Base-by-base conservation (phyloP, 2,888 invertebrate genomes). In the Ochropacha duplaris region DNA sequence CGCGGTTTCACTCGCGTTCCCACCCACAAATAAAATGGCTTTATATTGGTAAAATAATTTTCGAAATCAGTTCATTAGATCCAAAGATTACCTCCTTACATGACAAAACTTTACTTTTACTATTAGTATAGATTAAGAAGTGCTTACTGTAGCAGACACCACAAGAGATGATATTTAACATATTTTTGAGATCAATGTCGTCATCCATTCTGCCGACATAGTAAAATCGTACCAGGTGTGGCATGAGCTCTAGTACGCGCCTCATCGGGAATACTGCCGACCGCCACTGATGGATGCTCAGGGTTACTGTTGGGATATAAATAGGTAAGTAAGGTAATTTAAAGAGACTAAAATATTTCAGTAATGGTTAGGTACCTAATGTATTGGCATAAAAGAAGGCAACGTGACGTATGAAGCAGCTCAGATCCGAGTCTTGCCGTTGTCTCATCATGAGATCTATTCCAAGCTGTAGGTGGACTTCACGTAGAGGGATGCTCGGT, bases 281-380 rank as follows among this genome's bases (percentile, higher is more conserved):
- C 1, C 90, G 79, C 87, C 91, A 90, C 59, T 90, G 89, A 54
- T 91, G 90, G 8, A 91, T 78, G 64, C 90, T 88, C 14, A 91
- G 54, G 5, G 86, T 81, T 16, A 80, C 90, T 90, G 70, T 2
- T 16, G 22, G 11, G 44, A 24, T 2, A 34, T 6, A 34, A 34
- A 12, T 31, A n/a, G 36, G 36, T 36, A 36, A 14, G 2, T 34
- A 34, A 34, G 6, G 6, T 0, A 28, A n/a, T n/a, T n/a, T n/a
- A n/a, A n/a, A n/a, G n/a, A n/a, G n/a, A n/a, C n/a, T n/a, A n/a
- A n/a, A n/a, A n/a, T n/a, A n/a, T n/a, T n/a, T n/a, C n/a, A n/a
- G n/a, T n/a, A n/a, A n/a, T n/a, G n/a, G n/a, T n/a, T n/a, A n/a
- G n/a, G n/a, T n/a, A 90, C 91, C 84, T 26, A 91, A 71, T 4